A percentile compares a stretch with the other conserved stretches of the same genome.
phyloP scores from a whole-genome alignment of 2,888 invertebrate genomes.

The Macaria liturata region DNA sequence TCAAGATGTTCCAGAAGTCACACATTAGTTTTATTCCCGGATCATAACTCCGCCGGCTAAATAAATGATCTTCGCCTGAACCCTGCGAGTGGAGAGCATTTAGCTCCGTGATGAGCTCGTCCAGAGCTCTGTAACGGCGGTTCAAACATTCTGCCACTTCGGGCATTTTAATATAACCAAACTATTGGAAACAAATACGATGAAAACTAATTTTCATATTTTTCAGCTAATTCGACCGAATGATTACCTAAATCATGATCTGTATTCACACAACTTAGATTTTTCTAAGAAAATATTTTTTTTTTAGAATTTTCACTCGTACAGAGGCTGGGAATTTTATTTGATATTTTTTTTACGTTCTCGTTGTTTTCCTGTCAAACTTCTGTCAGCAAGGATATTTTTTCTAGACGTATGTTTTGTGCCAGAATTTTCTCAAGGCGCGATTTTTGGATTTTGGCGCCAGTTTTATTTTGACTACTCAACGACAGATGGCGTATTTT shows the following conservation, averaged over 20 bases:
- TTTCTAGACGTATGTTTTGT: background rate
- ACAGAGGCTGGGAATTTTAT: too few relatives aligned
- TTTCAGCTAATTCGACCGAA: too few relatives aligned
- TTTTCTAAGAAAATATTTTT: background rate
- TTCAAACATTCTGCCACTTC: constrained; percentile 60
- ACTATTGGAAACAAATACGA: background rate
- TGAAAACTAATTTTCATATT: too few relatives aligned
- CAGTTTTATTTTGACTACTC: background rate
- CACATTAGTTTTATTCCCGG: constrained; percentile 63
- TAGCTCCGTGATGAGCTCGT: constrained; percentile 58
- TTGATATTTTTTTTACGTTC: too few relatives aligned
- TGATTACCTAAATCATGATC: background rate
- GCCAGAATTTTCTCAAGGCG: background rate
- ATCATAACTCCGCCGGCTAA: constrained; percentile 30
- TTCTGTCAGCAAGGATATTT: background rate
- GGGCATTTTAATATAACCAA: constrained; percentile 44
- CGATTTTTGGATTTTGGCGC: constrained; percentile 4
- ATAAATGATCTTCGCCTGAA: constrained; percentile 19
- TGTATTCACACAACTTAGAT: constrained; percentile 2
- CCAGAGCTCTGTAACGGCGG: constrained; percentile 58
- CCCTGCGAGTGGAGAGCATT: constrained; percentile 24
- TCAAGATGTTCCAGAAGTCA: constrained; percentile 68
- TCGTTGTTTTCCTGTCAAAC: background rate
- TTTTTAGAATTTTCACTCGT: constrained; percentile 1
- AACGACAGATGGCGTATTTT: too few relatives aligned